Base-by-base conservation (phyloP, 2,113 vertebrate species). In the Colistium nudipinnis region DNA sequence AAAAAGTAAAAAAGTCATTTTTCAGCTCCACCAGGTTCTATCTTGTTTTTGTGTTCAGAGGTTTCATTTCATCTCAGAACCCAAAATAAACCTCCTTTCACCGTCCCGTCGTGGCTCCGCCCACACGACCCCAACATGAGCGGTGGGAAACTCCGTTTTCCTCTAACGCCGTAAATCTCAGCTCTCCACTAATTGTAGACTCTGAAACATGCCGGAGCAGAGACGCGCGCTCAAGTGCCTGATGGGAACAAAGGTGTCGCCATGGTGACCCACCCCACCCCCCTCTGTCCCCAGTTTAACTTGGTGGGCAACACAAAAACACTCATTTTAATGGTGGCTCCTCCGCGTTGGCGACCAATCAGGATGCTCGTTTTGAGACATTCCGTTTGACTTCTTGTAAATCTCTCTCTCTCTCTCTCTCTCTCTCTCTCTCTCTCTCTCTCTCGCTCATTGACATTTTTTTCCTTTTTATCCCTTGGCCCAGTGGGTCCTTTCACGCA, bases 201-300 rank as follows among this genome's bases (percentile, higher is more conserved):
- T 63, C 19, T 53, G 66, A 75, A 45, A 43, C 73, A 77, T 64
- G 30, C 43, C 12, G 10, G n/a, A 63, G 19, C 24, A 54, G 31
- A 60, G 22, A 7, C 62, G 33, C 28, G 6, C 27, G 61, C 54
- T 22, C 38, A 41, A 52, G 30, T 44, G 36, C 20, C 45, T 35
- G n/a, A 2, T 55, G 0, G 0, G 53, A 61, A 65, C 85, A 68
- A 78, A 76, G 67, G 63, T 74, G 88, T 88, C 71, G 43, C 84
- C 81, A 82, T 76, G 74, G 53, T 70, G 68, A 67, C 59, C 43
- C 53, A 41, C 60, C 51, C 39, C 1, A 8, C 39, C 39, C 39
- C 39, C 35, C 9, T 10, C 35, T 31, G 30, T 4, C 30, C 30
- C 30, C 30, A 31, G 8, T 7, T 31, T 31, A 5, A 4, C 30